Evolutionary conservation across 2,113 vertebrate species (phyloP).

Genomic region (Ictalurus punctatus): DNA sequence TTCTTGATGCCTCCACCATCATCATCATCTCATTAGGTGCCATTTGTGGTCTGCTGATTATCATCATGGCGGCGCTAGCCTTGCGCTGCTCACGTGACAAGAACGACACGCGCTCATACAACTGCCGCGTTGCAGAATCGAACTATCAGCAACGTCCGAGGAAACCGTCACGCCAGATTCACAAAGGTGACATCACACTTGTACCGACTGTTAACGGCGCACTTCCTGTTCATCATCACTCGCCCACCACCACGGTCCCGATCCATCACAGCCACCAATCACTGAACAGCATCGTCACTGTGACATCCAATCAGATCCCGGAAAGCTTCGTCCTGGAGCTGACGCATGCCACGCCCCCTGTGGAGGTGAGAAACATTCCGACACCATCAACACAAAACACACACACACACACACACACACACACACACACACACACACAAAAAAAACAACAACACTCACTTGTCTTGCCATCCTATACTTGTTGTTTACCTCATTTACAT

Average conservation of each 20-base stretch:
- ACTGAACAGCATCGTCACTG: constrained; percentile 94
- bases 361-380: constrained; percentile 84
- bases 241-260: constrained; percentile 88
- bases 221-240: constrained; percentile 90
- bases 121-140: constrained; percentile 92
- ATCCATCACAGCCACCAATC: constrained; percentile 96
- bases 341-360: constrained; percentile 90
- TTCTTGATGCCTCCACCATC: constrained; percentile 84
- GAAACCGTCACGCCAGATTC: constrained; percentile 91
- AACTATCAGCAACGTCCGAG: constrained; percentile 95
- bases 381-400: not conserved
- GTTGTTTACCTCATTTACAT: not conserved
- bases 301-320: constrained; percentile 96
- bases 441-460: not conserved
- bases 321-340: constrained; percentile 95
- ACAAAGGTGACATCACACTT: constrained; percentile 95
- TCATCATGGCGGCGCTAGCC: constrained; percentile 93
- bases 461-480: not conserved
- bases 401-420: constrained; percentile 5
- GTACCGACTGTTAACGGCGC: constrained; percentile 93
- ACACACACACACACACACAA: not conserved
- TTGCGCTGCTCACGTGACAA: constrained; percentile 89
- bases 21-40: constrained; percentile 89
- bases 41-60: constrained; percentile 83
- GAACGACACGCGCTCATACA: constrained; percentile 93